Evolutionary conservation across 2,888 invertebrate species (phyloP).

Genomic region (Bruchidius siliquastri): DNA sequence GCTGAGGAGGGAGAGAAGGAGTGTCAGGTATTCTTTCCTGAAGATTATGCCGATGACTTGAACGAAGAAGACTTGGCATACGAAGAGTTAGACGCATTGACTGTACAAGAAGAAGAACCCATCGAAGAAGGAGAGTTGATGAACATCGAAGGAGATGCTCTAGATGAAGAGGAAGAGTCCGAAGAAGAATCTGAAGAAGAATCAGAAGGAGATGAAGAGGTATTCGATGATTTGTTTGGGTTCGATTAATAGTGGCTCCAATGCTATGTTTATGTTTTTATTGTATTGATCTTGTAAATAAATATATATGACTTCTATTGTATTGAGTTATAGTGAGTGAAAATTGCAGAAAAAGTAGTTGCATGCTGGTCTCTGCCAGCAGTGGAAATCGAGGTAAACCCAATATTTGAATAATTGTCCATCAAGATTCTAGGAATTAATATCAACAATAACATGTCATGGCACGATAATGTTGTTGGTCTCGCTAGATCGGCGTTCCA

Average conservation of each 20-base stretch:
- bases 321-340: too few relatives aligned
- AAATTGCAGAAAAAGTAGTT: too few relatives aligned
- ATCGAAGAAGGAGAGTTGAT: slow-evolving; percentile 2
- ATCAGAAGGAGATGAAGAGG: slow-evolving; percentile 3
- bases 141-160: background rate
- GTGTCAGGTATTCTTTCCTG: slow-evolving; percentile 64
- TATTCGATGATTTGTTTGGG: background rate
- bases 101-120: background rate
- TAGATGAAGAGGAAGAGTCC: slow-evolving; percentile 1
- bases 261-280: background rate
- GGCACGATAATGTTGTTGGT: too few relatives aligned
- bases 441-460: too few relatives aligned
- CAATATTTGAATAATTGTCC: too few relatives aligned
- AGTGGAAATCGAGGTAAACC: too few relatives aligned
- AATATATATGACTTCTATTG: background rate
- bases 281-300: background rate
- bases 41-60: slow-evolving; percentile 55
- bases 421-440: too few relatives aligned
- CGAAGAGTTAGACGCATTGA: background rate
- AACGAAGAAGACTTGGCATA: slow-evolving; percentile 34
- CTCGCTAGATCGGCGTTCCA: too few relatives aligned
- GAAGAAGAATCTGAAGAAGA: slow-evolving; percentile 4
- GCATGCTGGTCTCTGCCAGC: too few relatives aligned
- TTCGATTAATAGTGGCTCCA: background rate
- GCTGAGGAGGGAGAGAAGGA: slow-evolving; percentile 60